Conservation (phyloP, 2,113 vertebrate genomes). For the Laticauda laticaudata region DNA sequence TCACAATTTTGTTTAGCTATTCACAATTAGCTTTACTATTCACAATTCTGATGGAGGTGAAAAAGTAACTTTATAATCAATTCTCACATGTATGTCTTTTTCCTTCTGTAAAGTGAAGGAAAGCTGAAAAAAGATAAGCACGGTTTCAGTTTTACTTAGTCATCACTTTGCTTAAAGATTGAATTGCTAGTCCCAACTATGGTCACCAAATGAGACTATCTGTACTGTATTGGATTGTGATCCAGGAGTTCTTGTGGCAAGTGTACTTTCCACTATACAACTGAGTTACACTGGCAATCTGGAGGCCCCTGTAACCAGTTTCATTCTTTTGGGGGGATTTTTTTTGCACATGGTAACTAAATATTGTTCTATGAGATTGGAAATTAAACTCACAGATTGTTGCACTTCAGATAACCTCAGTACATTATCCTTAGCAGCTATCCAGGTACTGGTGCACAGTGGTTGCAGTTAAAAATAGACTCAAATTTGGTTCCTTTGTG, state of each 20-base stretch:
- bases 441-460: not conserved
- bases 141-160: not conserved
- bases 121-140: not conserved
- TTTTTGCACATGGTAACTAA: not conserved
- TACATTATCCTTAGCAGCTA: not conserved
- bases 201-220: not conserved
- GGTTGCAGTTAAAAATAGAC: not conserved
- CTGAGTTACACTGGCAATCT: not conserved
- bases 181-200: not conserved
- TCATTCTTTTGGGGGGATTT: not conserved
- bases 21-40: not conserved
- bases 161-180: not conserved
- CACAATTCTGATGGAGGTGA: not conserved
- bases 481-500: not conserved
- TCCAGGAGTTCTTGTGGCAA: not conserved
- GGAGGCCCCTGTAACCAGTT: not conserved
- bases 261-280: not conserved
- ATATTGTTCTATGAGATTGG: not conserved
- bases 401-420: not conserved
- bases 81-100: not conserved
- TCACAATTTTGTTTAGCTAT: no score
- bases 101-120: not conserved
- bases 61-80: not conserved
- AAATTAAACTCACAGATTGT: not conserved
- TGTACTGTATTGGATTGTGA: not conserved